These are phyloP conservation scores for Megamerina dolium DNA, from an alignment of 2,888 invertebrate genomes.

Conservation along the genomic window DNA sequence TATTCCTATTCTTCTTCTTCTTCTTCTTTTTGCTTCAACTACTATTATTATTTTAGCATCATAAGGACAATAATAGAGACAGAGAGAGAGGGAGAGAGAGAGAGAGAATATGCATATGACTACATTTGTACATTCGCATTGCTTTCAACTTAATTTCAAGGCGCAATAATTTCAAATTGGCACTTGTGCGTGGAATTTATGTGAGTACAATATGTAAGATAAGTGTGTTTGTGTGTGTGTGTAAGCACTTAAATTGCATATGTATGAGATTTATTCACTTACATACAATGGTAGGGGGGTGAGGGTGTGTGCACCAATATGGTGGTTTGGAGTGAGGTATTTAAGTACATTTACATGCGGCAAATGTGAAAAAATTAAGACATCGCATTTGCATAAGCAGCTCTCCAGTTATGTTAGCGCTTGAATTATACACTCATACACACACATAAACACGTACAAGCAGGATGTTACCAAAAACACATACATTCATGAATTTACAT, in stretches of 20 bases:
- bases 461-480: no score
- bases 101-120: no score
- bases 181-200: conserved; percentile 10
- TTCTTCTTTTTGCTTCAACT: background rate
- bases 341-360: conserved; percentile 15
- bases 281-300: background rate
- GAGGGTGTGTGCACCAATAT: background rate
- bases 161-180: conserved; percentile 38
- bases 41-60: no score
- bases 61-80: no score
- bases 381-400: conserved; percentile 25
- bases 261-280: conserved; percentile 37
- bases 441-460: no score
- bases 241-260: conserved; percentile 30
- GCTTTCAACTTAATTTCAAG: conserved; percentile 8
- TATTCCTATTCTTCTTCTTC: no score
- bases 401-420: no score
- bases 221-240: background rate
- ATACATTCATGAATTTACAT: no score
- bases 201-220: no score
- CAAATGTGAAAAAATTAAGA: conserved; percentile 21
- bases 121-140: no score
- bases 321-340: background rate
- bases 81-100: no score
- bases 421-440: no score